Percentiles rank a stretch among this genome's conserved stretches.
phyloP scores from a whole-genome alignment of 1,140 invertebrate species.

The Homalodisca vitripennis region DNA sequence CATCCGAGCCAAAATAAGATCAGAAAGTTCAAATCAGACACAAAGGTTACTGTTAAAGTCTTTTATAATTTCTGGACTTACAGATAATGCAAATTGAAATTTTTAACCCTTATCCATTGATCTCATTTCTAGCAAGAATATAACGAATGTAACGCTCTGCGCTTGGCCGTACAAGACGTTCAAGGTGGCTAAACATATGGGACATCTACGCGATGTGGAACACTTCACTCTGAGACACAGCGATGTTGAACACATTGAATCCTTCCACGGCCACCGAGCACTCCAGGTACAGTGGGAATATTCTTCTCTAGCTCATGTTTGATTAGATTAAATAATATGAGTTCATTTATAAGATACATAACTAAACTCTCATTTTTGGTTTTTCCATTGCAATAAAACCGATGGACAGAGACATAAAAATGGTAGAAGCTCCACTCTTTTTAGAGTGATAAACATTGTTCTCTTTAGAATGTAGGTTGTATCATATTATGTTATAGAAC shows the following conservation, averaged over 20 bases:
- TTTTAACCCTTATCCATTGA: background rate
- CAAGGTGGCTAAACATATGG: slow-evolving; percentile 17
- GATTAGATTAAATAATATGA: too few relatives aligned
- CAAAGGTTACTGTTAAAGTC: too few relatives aligned
- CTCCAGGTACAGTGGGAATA: slow-evolving; percentile 29
- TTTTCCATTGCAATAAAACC: too few relatives aligned
- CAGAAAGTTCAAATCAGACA: too few relatives aligned
- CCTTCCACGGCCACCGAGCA: background rate
- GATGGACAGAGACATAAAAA: too few relatives aligned
- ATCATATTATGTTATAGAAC: too few relatives aligned
- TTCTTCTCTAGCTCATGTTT: too few relatives aligned
- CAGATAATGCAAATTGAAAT: background rate
- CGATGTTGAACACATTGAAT: background rate
- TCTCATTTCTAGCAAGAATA: slow-evolving; percentile 23
- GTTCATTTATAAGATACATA: too few relatives aligned
- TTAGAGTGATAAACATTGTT: too few relatives aligned
- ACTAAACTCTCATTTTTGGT: too few relatives aligned
- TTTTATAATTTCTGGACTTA: background rate
- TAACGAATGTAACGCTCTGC: slow-evolving; percentile 30
- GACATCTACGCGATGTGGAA: slow-evolving; percentile 9
- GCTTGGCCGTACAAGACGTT: slow-evolving; percentile 1
- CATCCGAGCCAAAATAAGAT: background rate
- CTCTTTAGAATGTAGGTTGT: too few relatives aligned
- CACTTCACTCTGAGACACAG: background rate
- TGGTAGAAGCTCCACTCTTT: too few relatives aligned